Base-by-base conservation (phyloP, 1,140 invertebrate species). In the Oreohelix idahoensis region DNA sequence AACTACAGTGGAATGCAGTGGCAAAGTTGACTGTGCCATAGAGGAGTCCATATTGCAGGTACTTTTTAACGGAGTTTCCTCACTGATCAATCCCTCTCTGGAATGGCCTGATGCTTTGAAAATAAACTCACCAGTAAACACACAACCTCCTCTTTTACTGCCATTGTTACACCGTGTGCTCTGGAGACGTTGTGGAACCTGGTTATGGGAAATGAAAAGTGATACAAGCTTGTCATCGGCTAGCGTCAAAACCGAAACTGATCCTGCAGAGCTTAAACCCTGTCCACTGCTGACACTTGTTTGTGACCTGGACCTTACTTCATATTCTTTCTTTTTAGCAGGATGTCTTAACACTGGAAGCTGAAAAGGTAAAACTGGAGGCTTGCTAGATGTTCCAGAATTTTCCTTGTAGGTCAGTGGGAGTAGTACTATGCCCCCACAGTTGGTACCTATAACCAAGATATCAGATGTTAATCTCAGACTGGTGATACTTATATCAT, bases 151-250 rank as follows among this genome's bases (percentile, higher is more conserved):
- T 66, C 77, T 58, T 63, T 79, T 79, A 13, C 8, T n/a, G 0
- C 23, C 23, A 36, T 29, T 53, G 20, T 36, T 1, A 38, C 26
- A n/a, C 8, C 45, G 10, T 63, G 2, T 36, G 13, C 38, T 79
- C 8, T 11, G 4, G 13, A 13, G 32, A 23, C 13, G 51, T 20
- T 26, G 45, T 45, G 8, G 2, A 4, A 51, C 32, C 45, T 51
- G 49, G 17, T 51, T 35, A 32, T 26, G 0, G 38, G 23, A 20
- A 32, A 26, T 79, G 58, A 38, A 53, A 15, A 79, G 51, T 20
- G 77, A 79, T 23, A 79, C 51, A 66, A 79, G 35, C 20, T 79
- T 79, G 8, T 66, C 58, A 17, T 39, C 5, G 15, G 77, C 58
- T n/a, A 66, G 29, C 1, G 39, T 23, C 58, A 79, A 35, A 26